Conservation (phyloP, 2,113 vertebrate species). For the Trogon melanurus region DNA sequence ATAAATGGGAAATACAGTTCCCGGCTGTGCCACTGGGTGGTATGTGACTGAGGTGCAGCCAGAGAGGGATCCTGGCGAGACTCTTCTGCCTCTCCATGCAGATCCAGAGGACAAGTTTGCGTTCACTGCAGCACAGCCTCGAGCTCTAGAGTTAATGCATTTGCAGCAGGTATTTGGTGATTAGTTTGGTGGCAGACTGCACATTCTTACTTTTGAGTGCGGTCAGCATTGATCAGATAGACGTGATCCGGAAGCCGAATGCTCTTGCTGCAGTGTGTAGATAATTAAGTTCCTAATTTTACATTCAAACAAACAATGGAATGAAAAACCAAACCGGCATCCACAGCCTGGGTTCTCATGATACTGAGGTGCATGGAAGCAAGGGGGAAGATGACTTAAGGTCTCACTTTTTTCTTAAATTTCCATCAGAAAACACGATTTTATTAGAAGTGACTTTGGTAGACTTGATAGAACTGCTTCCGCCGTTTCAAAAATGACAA, state of each 20-base stretch:
- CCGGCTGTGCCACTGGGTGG: not conserved
- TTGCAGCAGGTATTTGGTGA: not conserved
- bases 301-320: not conserved
- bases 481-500: not conserved
- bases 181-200: not conserved
- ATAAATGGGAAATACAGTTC: not conserved
- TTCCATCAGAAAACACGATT: not conserved
- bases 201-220: not conserved
- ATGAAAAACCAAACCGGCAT: not conserved
- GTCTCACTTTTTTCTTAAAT: not conserved
- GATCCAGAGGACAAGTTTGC: not conserved
- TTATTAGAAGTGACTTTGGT: not conserved
- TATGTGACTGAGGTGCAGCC: not conserved
- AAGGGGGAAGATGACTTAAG: not conserved
- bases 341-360: not conserved
- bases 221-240: not conserved
- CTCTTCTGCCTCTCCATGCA: not conserved
- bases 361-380: not conserved
- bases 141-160: not conserved
- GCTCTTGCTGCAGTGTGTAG: not conserved
- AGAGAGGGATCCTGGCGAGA: not conserved
- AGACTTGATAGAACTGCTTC: not conserved
- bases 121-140: not conserved
- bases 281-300: not conserved
- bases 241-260: not conserved